phyloP scores from a whole-genome alignment of 2,113 vertebrate genomes.

The Heptranchias perlo region DNA sequence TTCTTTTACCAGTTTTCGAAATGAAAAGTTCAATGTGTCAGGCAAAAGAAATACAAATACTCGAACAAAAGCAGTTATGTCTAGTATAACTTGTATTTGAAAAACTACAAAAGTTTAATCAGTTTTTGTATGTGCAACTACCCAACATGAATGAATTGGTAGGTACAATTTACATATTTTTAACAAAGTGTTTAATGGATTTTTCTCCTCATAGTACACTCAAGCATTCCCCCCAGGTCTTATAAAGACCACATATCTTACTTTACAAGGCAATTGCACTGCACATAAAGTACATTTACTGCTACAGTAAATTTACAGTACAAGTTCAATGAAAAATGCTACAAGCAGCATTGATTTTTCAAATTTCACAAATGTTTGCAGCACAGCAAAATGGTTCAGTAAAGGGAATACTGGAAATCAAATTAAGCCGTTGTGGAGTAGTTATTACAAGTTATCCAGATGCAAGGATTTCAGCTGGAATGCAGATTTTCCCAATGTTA shows the following conservation, averaged over 20 bases:
- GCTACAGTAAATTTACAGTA: neutral
- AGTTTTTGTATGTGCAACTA: neutral
- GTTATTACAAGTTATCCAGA: neutral
- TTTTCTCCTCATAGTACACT: neutral
- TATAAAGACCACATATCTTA: constrained; percentile 14
- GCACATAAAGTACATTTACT: neutral
- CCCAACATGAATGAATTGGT: neutral
- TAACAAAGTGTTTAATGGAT: neutral
- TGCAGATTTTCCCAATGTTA: neutral
- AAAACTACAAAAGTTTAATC: neutral
- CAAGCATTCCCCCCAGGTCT: neutral
- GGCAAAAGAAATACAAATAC: neutral
- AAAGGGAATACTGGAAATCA: neutral
- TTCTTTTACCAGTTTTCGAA: neutral
- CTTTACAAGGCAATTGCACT: neutral
- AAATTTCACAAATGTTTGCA: neutral
- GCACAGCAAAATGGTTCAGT: neutral
- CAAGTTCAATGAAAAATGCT: neutral
- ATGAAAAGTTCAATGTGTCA: neutral
- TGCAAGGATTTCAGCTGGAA: neutral
- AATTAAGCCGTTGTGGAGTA: neutral
- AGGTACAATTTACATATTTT: constrained; percentile 1
- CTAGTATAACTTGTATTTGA: neutral
- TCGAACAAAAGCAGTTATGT: neutral
- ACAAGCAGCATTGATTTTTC: neutral